phyloP scores from a whole-genome alignment of 2,888 invertebrate genomes.

The Microchrysa polita region DNA sequence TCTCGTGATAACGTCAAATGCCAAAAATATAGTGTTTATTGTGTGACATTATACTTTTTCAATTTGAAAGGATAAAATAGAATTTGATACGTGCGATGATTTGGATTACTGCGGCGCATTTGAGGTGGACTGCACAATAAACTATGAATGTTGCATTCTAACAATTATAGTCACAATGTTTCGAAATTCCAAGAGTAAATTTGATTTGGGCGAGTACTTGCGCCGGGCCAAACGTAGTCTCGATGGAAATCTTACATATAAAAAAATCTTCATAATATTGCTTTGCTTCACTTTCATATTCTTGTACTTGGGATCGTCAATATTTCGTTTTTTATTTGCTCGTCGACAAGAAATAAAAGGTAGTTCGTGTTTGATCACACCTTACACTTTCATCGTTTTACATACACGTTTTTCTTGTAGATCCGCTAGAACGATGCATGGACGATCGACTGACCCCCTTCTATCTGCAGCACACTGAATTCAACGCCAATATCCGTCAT shows the following conservation, averaged over 20 bases:
- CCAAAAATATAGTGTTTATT: no score
- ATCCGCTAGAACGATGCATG: constrained; percentile 72
- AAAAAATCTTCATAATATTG: constrained; percentile 61
- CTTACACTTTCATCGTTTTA: background rate
- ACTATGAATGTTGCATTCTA: background rate
- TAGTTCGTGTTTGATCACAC: constrained; percentile 46
- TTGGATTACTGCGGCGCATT: no score
- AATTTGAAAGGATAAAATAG: no score
- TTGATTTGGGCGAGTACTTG: constrained; percentile 60
- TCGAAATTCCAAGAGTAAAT: constrained; percentile 61
- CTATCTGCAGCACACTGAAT: constrained; percentile 70
- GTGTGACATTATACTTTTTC: no score
- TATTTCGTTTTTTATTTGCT: constrained; percentile 72
- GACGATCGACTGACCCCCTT: constrained; percentile 72
- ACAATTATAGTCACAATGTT: constrained; percentile 55
- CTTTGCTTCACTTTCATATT: constrained; percentile 69
- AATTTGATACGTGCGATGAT: no score
- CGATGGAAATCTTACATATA: constrained; percentile 61
- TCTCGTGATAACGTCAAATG: no score
- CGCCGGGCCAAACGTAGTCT: constrained; percentile 59
- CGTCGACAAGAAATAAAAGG: constrained; percentile 64
- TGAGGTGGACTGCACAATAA: no score
- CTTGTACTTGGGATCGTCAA: constrained; percentile 72
- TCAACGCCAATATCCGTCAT: constrained; percentile 75
- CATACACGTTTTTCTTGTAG: constrained; percentile 51